Percentiles rank a stretch among this genome's conserved stretches.
phyloP scores from a whole-genome alignment of 2,113 vertebrate genomes.

The Spermophilus dauricus region DNA sequence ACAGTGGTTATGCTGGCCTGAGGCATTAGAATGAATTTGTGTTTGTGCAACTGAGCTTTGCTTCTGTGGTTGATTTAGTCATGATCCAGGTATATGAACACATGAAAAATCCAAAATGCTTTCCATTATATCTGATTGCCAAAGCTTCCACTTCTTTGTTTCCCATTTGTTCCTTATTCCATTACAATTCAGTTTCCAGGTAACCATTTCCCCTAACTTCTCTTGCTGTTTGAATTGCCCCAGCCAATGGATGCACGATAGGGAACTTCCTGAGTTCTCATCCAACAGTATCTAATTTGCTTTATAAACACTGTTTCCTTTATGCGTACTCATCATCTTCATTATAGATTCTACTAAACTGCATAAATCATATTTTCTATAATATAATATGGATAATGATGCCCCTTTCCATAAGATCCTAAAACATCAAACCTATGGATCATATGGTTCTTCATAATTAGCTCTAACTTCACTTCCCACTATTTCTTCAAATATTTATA shows the following conservation, averaged over 20 bases:
- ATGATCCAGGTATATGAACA: background rate
- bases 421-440: background rate
- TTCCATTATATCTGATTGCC: background rate
- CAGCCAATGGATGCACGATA: background rate
- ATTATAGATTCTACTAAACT: background rate
- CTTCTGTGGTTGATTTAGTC: background rate
- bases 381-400: background rate
- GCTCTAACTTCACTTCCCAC: background rate
- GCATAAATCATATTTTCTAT: background rate
- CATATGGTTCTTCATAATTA: background rate
- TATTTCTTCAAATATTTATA: background rate
- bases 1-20: background rate
- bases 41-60: background rate
- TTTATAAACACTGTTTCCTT: background rate
- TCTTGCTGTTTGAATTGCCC: background rate
- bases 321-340: background rate
- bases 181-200: background rate
- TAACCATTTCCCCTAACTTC: no score
- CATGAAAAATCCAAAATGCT: background rate
- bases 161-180: background rate
- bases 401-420: background rate
- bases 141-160: background rate
- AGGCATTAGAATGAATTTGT: background rate
- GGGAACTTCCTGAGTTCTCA: background rate
- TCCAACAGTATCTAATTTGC: background rate